Evolutionary conservation across 2,797 vertebrate species (phyloP), one percentile per base, ranked within the genome.

Genomic region (Poeciliopsis infans): DNA sequence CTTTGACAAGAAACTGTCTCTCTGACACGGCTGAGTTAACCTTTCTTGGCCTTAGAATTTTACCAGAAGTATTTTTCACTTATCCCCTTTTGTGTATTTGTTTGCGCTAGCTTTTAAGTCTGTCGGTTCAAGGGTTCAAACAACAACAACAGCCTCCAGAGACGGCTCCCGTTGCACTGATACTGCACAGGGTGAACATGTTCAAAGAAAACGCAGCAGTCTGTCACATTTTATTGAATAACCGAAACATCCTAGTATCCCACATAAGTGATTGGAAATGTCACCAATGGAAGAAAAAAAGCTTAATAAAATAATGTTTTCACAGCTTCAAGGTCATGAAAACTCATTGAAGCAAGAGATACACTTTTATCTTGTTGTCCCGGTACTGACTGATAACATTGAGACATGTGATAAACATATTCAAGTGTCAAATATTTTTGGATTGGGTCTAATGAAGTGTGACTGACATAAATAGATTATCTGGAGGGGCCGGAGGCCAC

Each of bases 381-480:
- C 79, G 84, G 80, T 79, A 88, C 82, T 88, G 91, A 86, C 88
- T 89, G 88, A 92, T 89, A 90, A 87, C 83, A 87, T 25, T 87
- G 73, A 81, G 87, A 92, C 88, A 92, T 90, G 85, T 92, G 89
- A 95, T 93, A 91, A 95, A 93, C 87, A 92, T 87, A 80, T 89
- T 90, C 91, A 87, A 88, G 86, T 90, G 90, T 87, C 75, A 85
- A 88, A 82, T 91, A 87, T 92, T 93, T 71, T 94, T 90, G 83
- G 83, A 89, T 89, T 85, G 78, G 75, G 80, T 83, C 75, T 92
- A 94, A 94, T 94, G 91, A 94, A 93, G 92, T 91, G 87, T 91
- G 90, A 90, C 92, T 90, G 87, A 90, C 90, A 92, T 94, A 94
- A 94, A 95, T 91, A 94, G 89, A 93, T 94, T 94, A 94, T 94